Evolutionary conservation across 2,113 vertebrate genomes (phyloP).

Genomic region (Urocolius indicus): DNA sequence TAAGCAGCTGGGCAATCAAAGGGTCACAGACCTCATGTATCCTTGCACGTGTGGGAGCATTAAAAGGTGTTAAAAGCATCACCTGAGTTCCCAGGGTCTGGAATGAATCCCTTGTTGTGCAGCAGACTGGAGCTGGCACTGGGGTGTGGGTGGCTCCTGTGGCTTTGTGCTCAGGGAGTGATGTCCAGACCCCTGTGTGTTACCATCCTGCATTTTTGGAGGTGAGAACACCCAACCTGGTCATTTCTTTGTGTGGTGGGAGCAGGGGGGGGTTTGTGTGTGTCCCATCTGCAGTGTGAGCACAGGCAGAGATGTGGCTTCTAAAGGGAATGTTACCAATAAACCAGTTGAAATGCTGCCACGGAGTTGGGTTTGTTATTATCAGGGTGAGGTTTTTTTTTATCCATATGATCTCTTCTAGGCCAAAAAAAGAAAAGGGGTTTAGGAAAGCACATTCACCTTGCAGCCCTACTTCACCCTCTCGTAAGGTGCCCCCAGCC

Average conservation of each 20-base stretch:
- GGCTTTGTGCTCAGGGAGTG: not conserved
- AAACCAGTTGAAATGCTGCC: not conserved
- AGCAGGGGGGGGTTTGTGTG: too few species aligned
- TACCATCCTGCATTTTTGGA: too few species aligned
- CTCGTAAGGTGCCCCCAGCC: not conserved
- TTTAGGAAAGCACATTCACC: not conserved
- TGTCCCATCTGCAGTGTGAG: not conserved
- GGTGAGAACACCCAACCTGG: rapidly evolving
- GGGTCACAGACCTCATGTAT: not conserved
- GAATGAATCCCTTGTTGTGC: not conserved
- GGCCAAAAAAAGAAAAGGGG: not conserved
- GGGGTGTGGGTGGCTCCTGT: not conserved
- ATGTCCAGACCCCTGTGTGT: too few species aligned
- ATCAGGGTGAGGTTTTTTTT: too few species aligned
- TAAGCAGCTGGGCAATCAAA: not conserved
- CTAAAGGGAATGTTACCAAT: conserved; percentile 13
- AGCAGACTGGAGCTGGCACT: not conserved
- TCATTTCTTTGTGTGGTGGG: too few species aligned
- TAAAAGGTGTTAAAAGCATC: not conserved
- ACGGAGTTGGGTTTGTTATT: rapidly evolving
- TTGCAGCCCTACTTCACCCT: not conserved
- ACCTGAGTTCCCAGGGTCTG: not conserved
- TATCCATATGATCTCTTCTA: too few species aligned
- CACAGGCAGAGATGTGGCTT: not conserved
- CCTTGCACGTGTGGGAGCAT: not conserved